Evolutionary conservation across 1,140 invertebrate genomes (phyloP), one percentile per base, ranked within the genome.

Genomic region (Bombyx mandarina): DNA sequence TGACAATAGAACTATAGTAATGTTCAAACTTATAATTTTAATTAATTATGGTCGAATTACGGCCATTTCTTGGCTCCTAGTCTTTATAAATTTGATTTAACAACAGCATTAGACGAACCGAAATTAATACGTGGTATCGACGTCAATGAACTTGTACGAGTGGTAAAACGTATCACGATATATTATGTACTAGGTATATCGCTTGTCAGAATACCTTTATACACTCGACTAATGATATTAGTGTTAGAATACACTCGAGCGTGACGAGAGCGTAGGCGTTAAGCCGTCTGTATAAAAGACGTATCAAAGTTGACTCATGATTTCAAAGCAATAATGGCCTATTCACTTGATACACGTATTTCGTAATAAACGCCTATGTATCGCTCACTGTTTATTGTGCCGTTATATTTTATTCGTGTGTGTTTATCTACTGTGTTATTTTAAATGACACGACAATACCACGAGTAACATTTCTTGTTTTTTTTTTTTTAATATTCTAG

Each of bases 301-400:
- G 45, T 43, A 55, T 62, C 56, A 54, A 45, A 54, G 46, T 44
- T 62, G 60, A 66, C 35, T 66, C 60, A 66, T 55, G 48, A 57
- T 58, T 53, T 57, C 49, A 44, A 22, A 59, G 48, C 54, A 48
- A 59, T 66, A 56, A 62, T 58, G 52, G 57, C 7, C 48, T 60
- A 45, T 66, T 60, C 62, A 60, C 56, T 62, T 62, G 51, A 62
- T 48, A 62, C 47, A 56, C 35, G 45, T 46, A 52, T 65, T 61
- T 66, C 54, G 67, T 66, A 69, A 66, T 55, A 54, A 56, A 51
- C 57, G 53, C 53, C 64, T 35, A 60, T 47, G 8, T 47, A 47
- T 3, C 45, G n/a, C 45, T 9, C 45, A 12, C n/a, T 47, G 1
- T 2, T 47, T 47, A 47, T 47, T 7, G n/a, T 47, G 2, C 45